phyloP scores from a whole-genome alignment of 2,113 vertebrate genomes.

The Eleginops maclovinus region DNA sequence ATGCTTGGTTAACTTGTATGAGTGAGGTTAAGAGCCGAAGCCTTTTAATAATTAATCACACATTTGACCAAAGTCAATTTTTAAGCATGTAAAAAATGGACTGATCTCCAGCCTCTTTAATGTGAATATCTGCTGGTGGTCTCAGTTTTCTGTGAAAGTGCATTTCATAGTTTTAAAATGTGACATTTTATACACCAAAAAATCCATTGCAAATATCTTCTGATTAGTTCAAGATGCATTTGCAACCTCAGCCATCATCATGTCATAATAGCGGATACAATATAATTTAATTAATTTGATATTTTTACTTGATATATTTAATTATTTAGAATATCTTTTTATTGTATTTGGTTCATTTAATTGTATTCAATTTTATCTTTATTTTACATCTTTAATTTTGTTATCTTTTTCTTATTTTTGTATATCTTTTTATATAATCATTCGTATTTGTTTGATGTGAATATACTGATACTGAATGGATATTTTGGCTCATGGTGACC shows the following conservation, averaged over 20 bases:
- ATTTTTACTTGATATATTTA: no score
- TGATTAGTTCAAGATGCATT: not conserved
- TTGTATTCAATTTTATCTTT: no score
- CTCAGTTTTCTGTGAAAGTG: not conserved
- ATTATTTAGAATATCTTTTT: no score
- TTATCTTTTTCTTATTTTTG: no score
- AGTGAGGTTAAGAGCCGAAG: not conserved
- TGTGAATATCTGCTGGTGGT: not conserved
- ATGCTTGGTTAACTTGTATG: not conserved
- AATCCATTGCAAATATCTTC: not conserved
- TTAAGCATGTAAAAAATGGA: not conserved
- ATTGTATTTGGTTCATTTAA: no score
- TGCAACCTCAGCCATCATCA: not conserved
- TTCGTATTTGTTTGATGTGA: no score
- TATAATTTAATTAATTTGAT: not conserved
- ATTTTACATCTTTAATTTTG: no score
- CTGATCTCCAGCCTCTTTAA: not conserved
- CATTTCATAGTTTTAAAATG: not conserved
- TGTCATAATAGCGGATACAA: not conserved
- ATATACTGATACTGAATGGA: not conserved
- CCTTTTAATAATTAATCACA: not conserved
- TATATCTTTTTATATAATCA: no score
- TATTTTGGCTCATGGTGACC: no score
- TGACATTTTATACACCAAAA: no score
- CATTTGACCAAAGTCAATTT: not conserved